Percentiles rank a stretch among this genome's conserved stretches.
phyloP scores from a whole-genome alignment of 1,140 invertebrate species.

The Caenorhabditis tropicalis region DNA sequence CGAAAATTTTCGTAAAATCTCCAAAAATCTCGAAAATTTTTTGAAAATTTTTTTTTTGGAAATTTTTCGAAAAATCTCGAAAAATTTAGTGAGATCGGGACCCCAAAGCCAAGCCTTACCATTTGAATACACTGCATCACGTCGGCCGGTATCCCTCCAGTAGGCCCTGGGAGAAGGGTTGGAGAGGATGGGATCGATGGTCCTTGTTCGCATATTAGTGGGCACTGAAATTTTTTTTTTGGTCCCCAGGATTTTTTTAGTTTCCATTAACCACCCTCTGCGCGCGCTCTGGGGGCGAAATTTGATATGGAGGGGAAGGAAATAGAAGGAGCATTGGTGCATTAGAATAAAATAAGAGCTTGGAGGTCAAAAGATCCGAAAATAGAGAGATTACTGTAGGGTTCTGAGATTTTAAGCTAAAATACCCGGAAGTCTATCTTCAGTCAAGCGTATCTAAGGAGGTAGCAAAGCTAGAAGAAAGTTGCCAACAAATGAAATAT shows the following conservation, averaged over 20 bases:
- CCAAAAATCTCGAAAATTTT: background rate
- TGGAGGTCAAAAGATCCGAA: no score
- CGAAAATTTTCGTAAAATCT: no score
- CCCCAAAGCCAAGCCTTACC: constrained; percentile 62
- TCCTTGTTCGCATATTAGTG: constrained; percentile 94
- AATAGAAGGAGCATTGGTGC: background rate
- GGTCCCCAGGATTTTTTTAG: background rate
- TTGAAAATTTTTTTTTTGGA: no score
- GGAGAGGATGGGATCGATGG: constrained; percentile 92
- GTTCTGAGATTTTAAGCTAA: no score
- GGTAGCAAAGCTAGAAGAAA: no score
- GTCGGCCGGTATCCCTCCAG: constrained; percentile 88
- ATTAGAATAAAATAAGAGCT: background rate
- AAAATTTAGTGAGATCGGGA: background rate
- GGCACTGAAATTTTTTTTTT: constrained; percentile 75
- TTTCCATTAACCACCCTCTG: background rate
- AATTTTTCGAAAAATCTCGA: no score
- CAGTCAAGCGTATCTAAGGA: no score
- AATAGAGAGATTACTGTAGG: no score
- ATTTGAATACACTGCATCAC: constrained; percentile 75
- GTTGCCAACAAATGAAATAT: no score
- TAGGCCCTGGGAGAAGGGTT: constrained; percentile 83
- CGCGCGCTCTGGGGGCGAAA: background rate
- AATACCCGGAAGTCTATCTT: no score
- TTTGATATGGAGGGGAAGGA: background rate